phyloP scores from a whole-genome alignment of 2,113 vertebrate genomes.

The Progne subis region DNA sequence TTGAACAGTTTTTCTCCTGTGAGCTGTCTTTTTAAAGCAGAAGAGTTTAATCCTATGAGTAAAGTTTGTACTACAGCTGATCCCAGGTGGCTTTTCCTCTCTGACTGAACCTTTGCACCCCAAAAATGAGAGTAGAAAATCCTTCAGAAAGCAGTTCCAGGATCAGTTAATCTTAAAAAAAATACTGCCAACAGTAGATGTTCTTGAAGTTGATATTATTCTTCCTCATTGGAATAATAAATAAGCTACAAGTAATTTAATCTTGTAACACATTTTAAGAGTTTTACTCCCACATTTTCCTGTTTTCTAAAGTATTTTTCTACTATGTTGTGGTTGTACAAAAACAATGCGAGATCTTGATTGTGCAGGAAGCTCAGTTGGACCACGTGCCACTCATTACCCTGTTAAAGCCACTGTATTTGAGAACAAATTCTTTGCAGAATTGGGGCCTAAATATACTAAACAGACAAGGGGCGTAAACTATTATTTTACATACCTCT shows the following conservation, averaged over 20 bases:
- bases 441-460: not conserved
- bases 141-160: not conserved
- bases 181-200: not conserved
- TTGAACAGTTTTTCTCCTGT: not conserved
- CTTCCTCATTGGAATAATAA: not conserved
- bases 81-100: not conserved
- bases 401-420: not conserved
- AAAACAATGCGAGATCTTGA: not conserved
- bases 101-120: not conserved
- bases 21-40: not conserved
- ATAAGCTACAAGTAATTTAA: not conserved
- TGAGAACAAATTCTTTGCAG: not conserved
- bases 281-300: not conserved
- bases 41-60: not conserved
- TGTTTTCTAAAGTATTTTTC: not conserved
- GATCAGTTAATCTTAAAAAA: not conserved
- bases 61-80: not conserved
- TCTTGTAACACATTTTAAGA: not conserved
- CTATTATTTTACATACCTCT: not conserved
- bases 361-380: not conserved
- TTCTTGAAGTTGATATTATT: not conserved
- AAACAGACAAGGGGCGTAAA: not conserved
- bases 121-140: not conserved
- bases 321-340: not conserved
- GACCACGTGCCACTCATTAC: fast-evolving